Percentiles rank a stretch among this genome's conserved stretches.
Conservation (phyloP, 2,888 invertebrate species). For the Cephus runcator region DNA sequence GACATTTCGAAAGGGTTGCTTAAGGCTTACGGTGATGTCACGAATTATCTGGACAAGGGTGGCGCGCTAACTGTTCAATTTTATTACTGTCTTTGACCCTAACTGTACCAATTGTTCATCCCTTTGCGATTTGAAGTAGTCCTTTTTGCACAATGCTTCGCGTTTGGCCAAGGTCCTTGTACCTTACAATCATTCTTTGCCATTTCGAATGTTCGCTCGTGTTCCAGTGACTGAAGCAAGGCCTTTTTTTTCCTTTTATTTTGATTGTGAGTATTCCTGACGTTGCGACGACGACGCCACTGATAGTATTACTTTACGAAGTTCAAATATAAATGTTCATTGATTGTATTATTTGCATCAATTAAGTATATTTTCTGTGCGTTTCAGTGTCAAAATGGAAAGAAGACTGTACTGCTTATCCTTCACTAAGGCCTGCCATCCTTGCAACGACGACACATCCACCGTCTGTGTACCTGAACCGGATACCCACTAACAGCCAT, state of each 20-base stretch:
- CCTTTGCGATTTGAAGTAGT: not conserved
- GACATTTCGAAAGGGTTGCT: not conserved
- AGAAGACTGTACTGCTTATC: constrained; percentile 61
- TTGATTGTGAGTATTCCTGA: not conserved
- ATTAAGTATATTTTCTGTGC: not conserved
- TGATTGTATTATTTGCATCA: not conserved
- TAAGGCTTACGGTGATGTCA: not conserved
- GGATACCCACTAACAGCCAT: constrained; percentile 26
- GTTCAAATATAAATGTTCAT: not conserved
- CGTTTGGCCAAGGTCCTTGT: not conserved
- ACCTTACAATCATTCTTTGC: not conserved
- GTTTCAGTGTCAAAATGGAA: constrained; percentile 64
- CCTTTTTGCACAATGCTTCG: too few species aligned
- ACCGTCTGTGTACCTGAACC: constrained; percentile 53
- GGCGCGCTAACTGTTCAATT: not conserved
- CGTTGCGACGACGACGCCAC: not conserved
- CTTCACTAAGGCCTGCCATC: constrained; percentile 64
- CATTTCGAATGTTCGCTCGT: not conserved
- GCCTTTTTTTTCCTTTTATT: not conserved
- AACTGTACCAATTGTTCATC: not conserved
- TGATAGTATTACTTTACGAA: not conserved
- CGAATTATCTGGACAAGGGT: not conserved
- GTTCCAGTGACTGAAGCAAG: not conserved
- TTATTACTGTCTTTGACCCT: not conserved
- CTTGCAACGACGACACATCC: constrained; percentile 58